Percentiles rank a stretch among this genome's conserved stretches.
These are phyloP conservation scores for Cheilosia urbana DNA, from an alignment of 2,888 invertebrate genomes.

Conservation along the genomic window DNA sequence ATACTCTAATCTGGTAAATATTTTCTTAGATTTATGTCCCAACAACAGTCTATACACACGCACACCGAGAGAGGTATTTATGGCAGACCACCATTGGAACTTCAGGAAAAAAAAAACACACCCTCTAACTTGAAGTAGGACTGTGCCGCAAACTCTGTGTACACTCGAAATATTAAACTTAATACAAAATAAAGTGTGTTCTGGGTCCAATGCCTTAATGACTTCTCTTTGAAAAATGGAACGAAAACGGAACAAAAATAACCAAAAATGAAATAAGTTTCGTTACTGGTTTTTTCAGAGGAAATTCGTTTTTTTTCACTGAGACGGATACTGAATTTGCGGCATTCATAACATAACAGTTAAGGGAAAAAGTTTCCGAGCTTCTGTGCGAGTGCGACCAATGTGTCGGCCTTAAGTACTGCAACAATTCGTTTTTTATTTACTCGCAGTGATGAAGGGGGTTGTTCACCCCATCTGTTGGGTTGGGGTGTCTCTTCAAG, in stretches of 20 bases:
- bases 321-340: constrained; percentile 5
- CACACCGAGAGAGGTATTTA: neutral
- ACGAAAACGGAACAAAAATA: constrained; percentile 16
- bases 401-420: constrained; percentile 19
- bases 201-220: constrained; percentile 49
- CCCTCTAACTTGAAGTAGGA: constrained; percentile 22
- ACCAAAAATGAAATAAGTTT: constrained; percentile 25
- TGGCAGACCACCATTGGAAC: neutral
- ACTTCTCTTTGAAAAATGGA: constrained; percentile 13
- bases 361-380: constrained; percentile 21
- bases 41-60: neutral
- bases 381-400: neutral
- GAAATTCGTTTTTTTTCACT: neutral
- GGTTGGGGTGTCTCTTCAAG: neutral
- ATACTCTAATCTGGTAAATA: constrained; percentile 48
- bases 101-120: neutral
- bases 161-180: constrained; percentile 40
- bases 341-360: constrained; percentile 31
- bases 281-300: constrained; percentile 11
- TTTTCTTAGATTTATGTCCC: constrained; percentile 55
- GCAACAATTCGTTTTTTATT: constrained; percentile 16
- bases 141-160: neutral
- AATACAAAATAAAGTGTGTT: constrained; percentile 54
- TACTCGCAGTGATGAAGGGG: neutral
- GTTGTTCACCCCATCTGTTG: constrained; percentile 31